Evolutionary conservation across 2,888 invertebrate species (phyloP).

Genomic region (Cordilura impudica): DNA sequence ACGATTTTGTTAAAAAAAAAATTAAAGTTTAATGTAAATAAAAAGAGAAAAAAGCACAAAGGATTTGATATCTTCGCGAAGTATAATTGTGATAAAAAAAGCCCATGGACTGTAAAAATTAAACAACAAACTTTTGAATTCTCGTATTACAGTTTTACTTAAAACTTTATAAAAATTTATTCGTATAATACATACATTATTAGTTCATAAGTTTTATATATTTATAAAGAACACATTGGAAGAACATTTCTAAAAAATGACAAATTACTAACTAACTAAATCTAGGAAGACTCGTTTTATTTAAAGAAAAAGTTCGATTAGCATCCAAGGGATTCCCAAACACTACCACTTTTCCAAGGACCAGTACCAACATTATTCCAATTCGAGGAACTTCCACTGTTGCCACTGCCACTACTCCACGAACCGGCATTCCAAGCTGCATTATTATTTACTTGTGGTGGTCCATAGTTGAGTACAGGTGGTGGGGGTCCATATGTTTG

Average conservation of each 20-base stretch:
- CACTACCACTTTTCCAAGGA: slow-evolving; percentile 48
- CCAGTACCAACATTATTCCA: slow-evolving; percentile 11
- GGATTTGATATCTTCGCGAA: too few relatives aligned
- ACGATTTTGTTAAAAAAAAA: too few relatives aligned
- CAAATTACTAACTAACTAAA: slow-evolving; percentile 23
- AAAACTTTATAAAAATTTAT: slow-evolving; percentile 30
- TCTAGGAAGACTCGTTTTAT: slow-evolving; percentile 24
- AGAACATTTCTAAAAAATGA: slow-evolving; percentile 1
- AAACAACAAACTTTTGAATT: not conserved
- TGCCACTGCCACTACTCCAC: slow-evolving; percentile 20
- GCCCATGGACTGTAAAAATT: too few relatives aligned
- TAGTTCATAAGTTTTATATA: not conserved
- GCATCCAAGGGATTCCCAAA: slow-evolving; percentile 47
- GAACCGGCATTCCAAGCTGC: slow-evolving; percentile 36
- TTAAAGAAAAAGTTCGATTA: slow-evolving; percentile 8
- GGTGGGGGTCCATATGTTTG: slow-evolving; percentile 44
- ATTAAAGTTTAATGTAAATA: too few relatives aligned
- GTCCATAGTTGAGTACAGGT: not conserved
- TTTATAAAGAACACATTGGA: not conserved
- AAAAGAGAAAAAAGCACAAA: too few relatives aligned
- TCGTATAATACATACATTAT: not conserved
- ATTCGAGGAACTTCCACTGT: not conserved
- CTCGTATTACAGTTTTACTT: slow-evolving; percentile 14
- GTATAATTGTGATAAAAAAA: too few relatives aligned
- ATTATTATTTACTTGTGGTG: not conserved